These are phyloP conservation scores for Phacellophora camtschatica DNA, from an alignment of 30 jellyfish, hydroid and myxozoan species.

Conservation along the genomic window DNA sequence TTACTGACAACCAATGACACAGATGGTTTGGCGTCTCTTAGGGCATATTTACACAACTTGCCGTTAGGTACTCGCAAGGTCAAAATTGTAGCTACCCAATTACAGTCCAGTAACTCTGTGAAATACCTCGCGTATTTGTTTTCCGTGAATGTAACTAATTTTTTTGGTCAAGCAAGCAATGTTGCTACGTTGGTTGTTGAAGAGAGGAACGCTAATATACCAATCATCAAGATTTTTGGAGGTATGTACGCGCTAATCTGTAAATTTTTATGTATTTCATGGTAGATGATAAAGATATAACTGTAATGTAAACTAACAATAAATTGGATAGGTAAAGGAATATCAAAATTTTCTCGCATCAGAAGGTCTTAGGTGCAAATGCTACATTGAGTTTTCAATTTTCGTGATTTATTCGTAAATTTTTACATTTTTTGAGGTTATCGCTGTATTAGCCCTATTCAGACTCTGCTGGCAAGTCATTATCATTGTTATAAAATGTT, in stretches of 20 bases:
- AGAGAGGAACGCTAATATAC: slow-evolving; percentile 30
- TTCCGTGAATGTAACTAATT: slow-evolving; percentile 56
- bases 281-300: too few species aligned
- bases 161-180: slow-evolving; percentile 32
- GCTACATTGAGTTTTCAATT: too few species aligned
- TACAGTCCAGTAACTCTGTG: slow-evolving; percentile 2
- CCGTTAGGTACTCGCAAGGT: slow-evolving; percentile 8
- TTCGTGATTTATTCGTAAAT: too few species aligned
- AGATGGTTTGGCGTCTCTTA: background rate
- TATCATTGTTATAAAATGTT: too few species aligned
- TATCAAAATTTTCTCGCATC: too few species aligned
- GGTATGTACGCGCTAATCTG: slow-evolving; percentile 71
- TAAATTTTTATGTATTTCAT: too few species aligned
- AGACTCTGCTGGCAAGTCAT: too few species aligned
- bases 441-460: too few species aligned
- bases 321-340: too few species aligned
- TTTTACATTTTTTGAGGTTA: too few species aligned
- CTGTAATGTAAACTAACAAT: too few species aligned
- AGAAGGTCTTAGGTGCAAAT: too few species aligned
- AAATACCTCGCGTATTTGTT: slow-evolving; percentile 43
- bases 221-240: slow-evolving; percentile 63
- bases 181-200: slow-evolving; percentile 3
- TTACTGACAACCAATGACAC: background rate
- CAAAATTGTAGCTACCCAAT: background rate
- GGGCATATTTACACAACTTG: background rate